Evolutionary conservation across 1,140 invertebrate species (phyloP).

Genomic region (Macrocentrus cingulum): DNA sequence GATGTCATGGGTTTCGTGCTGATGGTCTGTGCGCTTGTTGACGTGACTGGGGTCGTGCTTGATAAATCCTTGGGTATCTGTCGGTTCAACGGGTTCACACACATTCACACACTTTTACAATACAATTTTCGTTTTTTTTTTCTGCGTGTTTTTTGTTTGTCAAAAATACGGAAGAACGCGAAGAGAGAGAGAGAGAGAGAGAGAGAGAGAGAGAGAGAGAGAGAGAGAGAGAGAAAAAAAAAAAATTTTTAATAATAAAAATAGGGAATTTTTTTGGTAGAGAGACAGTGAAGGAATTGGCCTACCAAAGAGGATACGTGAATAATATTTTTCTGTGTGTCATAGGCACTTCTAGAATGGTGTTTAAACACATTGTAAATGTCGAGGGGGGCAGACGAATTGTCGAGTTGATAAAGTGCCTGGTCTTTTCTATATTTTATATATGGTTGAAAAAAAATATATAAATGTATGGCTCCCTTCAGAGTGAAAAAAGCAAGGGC

Average conservation of each 20-base stretch:
- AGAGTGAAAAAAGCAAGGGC: background rate
- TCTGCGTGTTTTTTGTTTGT: conserved; percentile 8
- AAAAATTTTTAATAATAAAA: background rate
- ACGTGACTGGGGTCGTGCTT: conserved; percentile 54
- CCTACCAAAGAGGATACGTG: too few species aligned
- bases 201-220: too few species aligned
- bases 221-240: background rate
- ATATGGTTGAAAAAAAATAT: background rate
- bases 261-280: background rate
- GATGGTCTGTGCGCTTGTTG: conserved; percentile 52
- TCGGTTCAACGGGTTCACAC: conserved; percentile 57
- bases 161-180: too few species aligned
- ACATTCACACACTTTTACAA: conserved; percentile 48
- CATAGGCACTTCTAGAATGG: background rate
- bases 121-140: conserved; percentile 22
- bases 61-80: conserved; percentile 66
- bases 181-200: too few species aligned
- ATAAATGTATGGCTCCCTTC: background rate
- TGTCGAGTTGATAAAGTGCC: background rate
- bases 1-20: conserved; percentile 50
- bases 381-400: conserved; percentile 4
- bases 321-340: too few species aligned
- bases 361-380: conserved; percentile 15
- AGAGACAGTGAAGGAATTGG: background rate
- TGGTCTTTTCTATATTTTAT: background rate